These are phyloP conservation scores for Drosophila nr. fundita DNA, from an alignment of 2,888 invertebrate species.

Conservation along the genomic window DNA sequence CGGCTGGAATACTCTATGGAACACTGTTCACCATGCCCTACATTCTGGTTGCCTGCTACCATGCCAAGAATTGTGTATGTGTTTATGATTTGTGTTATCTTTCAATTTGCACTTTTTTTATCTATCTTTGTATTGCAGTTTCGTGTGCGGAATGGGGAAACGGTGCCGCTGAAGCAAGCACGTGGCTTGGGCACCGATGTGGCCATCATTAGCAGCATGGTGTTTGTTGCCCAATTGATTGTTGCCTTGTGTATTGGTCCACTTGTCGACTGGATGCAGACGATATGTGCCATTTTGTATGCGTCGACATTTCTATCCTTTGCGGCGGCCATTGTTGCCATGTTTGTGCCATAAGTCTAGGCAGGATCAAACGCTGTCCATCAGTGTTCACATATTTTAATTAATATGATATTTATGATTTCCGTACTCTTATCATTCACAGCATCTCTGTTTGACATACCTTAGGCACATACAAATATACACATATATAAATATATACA, in stretches of 20 bases:
- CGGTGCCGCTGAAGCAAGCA: constrained; percentile 82
- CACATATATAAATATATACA: not conserved
- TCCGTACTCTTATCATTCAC: constrained; percentile 1
- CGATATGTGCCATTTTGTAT: constrained; percentile 84
- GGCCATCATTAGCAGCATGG: constrained; percentile 85
- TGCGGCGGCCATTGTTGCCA: constrained; percentile 83
- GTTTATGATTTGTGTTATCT: not conserved
- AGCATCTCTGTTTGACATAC: constrained; percentile 6
- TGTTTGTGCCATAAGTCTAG: constrained; percentile 84
- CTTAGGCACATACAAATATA: not conserved
- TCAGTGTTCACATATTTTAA: constrained; percentile 6
- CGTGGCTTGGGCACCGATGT: constrained; percentile 85
- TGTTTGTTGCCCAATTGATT: constrained; percentile 84
- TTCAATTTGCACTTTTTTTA: not conserved
- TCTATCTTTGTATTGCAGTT: constrained; percentile 70
- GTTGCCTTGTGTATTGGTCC: constrained; percentile 84
- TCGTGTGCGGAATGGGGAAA: constrained; percentile 81
- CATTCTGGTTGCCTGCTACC: constrained; percentile 84
- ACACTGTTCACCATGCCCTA: constrained; percentile 85
- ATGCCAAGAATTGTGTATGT: constrained; percentile 85
- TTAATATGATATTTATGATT: constrained; percentile 26
- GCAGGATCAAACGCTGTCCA: not conserved
- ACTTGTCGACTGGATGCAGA: constrained; percentile 80
- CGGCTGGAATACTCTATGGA: constrained; percentile 85
- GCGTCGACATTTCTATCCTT: constrained; percentile 83